These are phyloP conservation scores for Mesorhabditis sp. DNA, from an alignment of 2,888 invertebrate species.

Conservation along the genomic window DNA sequence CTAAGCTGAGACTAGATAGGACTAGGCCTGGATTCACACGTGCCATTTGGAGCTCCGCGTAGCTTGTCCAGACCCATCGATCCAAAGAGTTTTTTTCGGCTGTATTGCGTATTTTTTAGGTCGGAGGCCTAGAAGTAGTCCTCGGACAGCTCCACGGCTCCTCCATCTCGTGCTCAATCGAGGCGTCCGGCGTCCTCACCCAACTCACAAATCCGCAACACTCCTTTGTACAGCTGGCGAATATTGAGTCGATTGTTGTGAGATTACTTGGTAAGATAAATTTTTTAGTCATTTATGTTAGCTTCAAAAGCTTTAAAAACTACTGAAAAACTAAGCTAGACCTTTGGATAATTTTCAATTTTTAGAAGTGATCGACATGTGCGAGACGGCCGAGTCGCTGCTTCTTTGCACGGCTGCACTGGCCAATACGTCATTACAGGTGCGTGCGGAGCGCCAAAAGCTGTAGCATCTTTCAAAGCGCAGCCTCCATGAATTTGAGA, in stretches of 20 bases:
- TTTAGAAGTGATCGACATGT: conserved; percentile 42
- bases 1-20: no score
- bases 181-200: conserved; percentile 54
- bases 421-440: conserved; percentile 41
- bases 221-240: conserved; percentile 38
- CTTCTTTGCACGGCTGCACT: conserved; percentile 50
- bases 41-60: no score
- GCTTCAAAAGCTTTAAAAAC: not conserved
- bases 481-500: no score
- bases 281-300: not conserved
- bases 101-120: conserved; percentile 25
- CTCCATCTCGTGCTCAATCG: conserved; percentile 36
- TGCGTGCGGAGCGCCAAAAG: no score
- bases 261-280: conserved; percentile 28
- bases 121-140: conserved; percentile 43
- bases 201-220: conserved; percentile 53
- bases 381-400: conserved; percentile 42
- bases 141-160: conserved; percentile 30
- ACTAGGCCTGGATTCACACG: no score
- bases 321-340: not conserved
- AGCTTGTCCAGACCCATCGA: no score
- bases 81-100: not conserved
- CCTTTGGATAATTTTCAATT: not conserved
- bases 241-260: conserved; percentile 34
- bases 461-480: no score